Evolutionary conservation across 2,888 invertebrate species (phyloP), one percentile per base, ranked within the genome.

Genomic region (Rosalia funebris): DNA sequence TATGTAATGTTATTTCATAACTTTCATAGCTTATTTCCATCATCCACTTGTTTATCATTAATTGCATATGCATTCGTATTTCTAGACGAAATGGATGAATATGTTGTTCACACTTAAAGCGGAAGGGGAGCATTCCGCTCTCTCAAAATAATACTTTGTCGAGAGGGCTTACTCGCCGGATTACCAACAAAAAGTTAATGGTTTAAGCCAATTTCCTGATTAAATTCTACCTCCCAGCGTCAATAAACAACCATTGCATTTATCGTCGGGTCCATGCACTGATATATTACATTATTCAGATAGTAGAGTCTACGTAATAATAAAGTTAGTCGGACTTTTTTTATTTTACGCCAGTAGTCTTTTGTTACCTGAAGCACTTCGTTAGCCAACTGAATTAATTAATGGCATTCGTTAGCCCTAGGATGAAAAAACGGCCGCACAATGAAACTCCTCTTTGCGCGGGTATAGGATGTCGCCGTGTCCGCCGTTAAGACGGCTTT

Each of bases 141-240:
- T 14, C 9, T 36, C 19, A 20, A 9, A 37, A 25, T 36, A 39
- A 15, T 50, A 50, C 9, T 12, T 16, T 17, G 47, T 17, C 50
- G 37, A 14, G 50, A 50, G 50, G 50, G 39, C 39, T 20, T 20
- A 20, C 20, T 34, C 25, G 2, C 39, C 15, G 31, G 20, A 4
- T 11, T 50, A 7, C 50, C 19, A 39, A 41, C 50, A 48, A 57
- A 57, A 48, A 61, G 61, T 44, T 57, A 57, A 54, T 61, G 57
- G 57, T 61, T 48, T 61, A 39, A 48, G 53, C 57, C 61, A 61
- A 61, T 61, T 61, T 53, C 61, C 53, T 44, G 61, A 61, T 61
- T 61, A 54, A 61, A 61, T 57, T 57, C 61, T 53, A 57, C 57
- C 57, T 57, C 41, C 47, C 61, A 46, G 46, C 55, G n/a, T 46